These are phyloP conservation scores for Oxytorus armatus DNA, from an alignment of 2,888 invertebrate species.

Conservation along the genomic window DNA sequence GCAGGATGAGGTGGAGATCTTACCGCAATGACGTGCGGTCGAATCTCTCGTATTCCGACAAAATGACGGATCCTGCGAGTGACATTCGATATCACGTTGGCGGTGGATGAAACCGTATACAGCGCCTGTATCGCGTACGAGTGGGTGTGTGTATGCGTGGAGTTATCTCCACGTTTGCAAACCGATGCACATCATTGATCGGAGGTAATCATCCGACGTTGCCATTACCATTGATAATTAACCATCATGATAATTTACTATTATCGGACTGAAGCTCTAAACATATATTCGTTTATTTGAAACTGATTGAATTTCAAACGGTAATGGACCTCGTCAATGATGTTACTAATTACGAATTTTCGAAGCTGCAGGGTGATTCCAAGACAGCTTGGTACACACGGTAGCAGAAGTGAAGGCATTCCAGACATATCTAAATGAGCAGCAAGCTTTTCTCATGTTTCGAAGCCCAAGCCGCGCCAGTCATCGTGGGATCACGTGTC, in stretches of 20 bases:
- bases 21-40: slow-evolving; percentile 84
- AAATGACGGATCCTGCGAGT: slow-evolving; percentile 84
- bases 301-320: slow-evolving; percentile 31
- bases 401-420: not conserved
- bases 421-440: slow-evolving; percentile 28
- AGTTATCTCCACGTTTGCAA: slow-evolving; percentile 27
- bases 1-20: slow-evolving; percentile 78
- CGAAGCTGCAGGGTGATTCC: not conserved
- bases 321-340: not conserved
- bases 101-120: slow-evolving; percentile 76
- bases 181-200: slow-evolving; percentile 56
- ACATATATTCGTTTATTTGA: not conserved
- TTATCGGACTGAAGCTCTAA: slow-evolving; percentile 1
- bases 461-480: slow-evolving; percentile 26
- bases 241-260: slow-evolving; percentile 23
- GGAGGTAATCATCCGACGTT: slow-evolving; percentile 52
- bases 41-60: slow-evolving; percentile 81
- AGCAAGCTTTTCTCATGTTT: slow-evolving; percentile 36
- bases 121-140: slow-evolving; percentile 63
- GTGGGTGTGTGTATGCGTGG: slow-evolving; percentile 12
- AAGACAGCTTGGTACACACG: not conserved
- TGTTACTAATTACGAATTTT: slow-evolving; percentile 8
- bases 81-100: slow-evolving; percentile 84
- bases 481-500: slow-evolving; percentile 66
- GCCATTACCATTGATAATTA: slow-evolving; percentile 52